Evolutionary conservation across 2,888 invertebrate genomes (phyloP).

Genomic region (Andrena dorsata): DNA sequence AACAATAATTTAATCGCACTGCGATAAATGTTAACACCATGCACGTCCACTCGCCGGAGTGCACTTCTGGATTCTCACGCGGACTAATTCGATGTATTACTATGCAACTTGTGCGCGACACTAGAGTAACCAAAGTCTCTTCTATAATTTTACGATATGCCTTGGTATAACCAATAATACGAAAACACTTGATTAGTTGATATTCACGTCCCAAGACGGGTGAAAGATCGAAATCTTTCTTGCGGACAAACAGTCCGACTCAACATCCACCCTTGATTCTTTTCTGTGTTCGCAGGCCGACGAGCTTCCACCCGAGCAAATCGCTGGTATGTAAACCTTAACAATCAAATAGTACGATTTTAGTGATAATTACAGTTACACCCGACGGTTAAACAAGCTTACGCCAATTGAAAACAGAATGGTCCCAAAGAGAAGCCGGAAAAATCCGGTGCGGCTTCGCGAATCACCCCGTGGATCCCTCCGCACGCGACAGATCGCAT

Average conservation of each 20-base stretch:
- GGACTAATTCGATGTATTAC: slow-evolving; percentile 31
- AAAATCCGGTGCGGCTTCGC: no score
- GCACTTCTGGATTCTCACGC: neutral
- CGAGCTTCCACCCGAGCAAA: slow-evolving; percentile 96
- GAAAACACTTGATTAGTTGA: slow-evolving; percentile 5
- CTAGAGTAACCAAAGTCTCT: slow-evolving; percentile 22
- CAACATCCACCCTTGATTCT: slow-evolving; percentile 46
- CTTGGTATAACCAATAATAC: neutral
- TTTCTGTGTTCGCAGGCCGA: slow-evolving; percentile 89
- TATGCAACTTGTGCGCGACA: neutral
- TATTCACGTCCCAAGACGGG: neutral
- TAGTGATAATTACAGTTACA: neutral
- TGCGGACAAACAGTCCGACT: neutral
- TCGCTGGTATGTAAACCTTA: slow-evolving; percentile 90
- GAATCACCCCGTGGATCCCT: no score
- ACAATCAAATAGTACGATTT: neutral
- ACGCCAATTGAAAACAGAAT: neutral
- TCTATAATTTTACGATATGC: slow-evolving; percentile 4
- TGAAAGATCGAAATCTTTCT: neutral
- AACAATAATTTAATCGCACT: no score
- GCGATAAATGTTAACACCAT: neutral
- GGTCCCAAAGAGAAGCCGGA: no score
- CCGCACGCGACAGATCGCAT: no score
- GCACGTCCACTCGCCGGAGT: slow-evolving; percentile 32
- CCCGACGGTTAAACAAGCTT: neutral